Base-by-base conservation (phyloP, 2,888 invertebrate species). In the Eupeodes luniger region DNA sequence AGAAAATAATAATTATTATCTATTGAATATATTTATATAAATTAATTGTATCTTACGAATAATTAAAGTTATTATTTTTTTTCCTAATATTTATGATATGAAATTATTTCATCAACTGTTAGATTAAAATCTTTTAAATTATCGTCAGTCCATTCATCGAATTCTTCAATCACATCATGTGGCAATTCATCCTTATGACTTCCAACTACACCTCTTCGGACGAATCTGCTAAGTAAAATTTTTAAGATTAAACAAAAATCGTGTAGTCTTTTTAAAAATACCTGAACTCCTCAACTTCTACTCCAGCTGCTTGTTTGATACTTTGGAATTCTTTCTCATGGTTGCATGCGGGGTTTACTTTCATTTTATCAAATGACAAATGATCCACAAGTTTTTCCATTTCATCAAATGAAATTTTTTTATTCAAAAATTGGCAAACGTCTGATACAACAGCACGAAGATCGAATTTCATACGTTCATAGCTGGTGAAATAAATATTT, bases 341-440 rank as follows among this genome's bases (percentile, higher is more conserved):
- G 27, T 70, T 70, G 10, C 70, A 70, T 5, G 70, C 16, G 14
- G 70, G 70, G 5, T 93, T 93, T 16, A 91, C 90, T 61, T 92
- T 92, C 93, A 93, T 93, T 59, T 91, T 92, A 61, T 93, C 93
- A 57, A 93, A 93, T 16, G 93, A 92, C 19, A 93, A 82, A 72
- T 93, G 93, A 14, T 90, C 83, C 1, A 90, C 86, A 76, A 93
- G 85, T 44, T 91, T 89, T 5, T 80, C n/a, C 34, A 92, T 85
- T 40, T 92, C 91, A 7, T 91, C 89, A 0, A 51, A 44, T 5
- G 79, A 87, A 5, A 92, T 85, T 0, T 64, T 57, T 1, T 90
- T 90, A 11, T 91, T 70, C 4, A 93, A 89, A 59, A 93, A 93
- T 0, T 85, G 82, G 0, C 92, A 91, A 66, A 92, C 91, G 64